These are phyloP conservation scores for Mythimna lalbum DNA, from an alignment of 2,888 invertebrate genomes.

Conservation along the genomic window DNA sequence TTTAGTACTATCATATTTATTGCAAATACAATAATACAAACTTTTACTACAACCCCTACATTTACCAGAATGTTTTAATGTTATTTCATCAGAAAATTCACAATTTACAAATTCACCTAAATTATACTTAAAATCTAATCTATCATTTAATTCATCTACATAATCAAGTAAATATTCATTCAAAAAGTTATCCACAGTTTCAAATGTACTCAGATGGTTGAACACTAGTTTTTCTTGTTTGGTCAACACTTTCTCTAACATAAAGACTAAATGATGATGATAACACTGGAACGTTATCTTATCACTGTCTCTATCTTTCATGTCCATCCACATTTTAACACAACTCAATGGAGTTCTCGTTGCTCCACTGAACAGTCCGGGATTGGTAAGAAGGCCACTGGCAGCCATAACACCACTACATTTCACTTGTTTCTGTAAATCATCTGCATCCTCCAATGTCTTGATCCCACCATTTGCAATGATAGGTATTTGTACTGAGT, in stretches of 20 bases:
- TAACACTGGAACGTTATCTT: constrained; percentile 95
- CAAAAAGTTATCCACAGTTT: constrained; percentile 93
- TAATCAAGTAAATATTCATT: constrained; percentile 88
- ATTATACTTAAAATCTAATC: constrained; percentile 62
- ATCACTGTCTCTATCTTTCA: constrained; percentile 91
- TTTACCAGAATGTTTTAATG: constrained; percentile 83
- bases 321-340: constrained; percentile 95
- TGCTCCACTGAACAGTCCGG: constrained; percentile 95
- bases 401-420: constrained; percentile 98
- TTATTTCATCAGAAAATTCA: constrained; percentile 82
- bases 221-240: constrained; percentile 94
- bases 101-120: constrained; percentile 80
- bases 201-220: constrained; percentile 93
- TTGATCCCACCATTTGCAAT: constrained; percentile 98
- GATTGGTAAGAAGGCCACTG: constrained; percentile 97
- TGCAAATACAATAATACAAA: constrained; percentile 81
- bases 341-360: constrained; percentile 93
- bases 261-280: constrained; percentile 99
- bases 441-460: constrained; percentile 93
- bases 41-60: constrained; percentile 85
- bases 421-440: constrained; percentile 92
- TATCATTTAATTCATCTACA: constrained; percentile 65
- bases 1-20: constrained; percentile 76
- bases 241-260: constrained; percentile 96
- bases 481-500: constrained; percentile 94